Percentiles rank a stretch among this genome's conserved stretches.
These are phyloP conservation scores for Agrypnia vestita DNA, from an alignment of 1,140 invertebrate species.

Conservation along the genomic window DNA sequence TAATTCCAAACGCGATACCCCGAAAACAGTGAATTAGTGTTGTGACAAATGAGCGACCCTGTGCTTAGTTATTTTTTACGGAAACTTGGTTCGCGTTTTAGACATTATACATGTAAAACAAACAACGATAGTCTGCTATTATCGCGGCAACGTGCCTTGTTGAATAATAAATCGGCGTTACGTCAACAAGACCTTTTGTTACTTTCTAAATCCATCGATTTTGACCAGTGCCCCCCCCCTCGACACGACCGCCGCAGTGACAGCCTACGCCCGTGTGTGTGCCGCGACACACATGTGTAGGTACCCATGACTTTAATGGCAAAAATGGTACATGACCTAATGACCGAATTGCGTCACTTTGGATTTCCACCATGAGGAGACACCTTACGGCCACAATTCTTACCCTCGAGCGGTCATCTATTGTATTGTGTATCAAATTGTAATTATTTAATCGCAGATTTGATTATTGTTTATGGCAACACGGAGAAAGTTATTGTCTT, in stretches of 20 bases:
- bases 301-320: background rate
- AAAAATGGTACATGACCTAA: constrained; percentile 9
- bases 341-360: constrained; percentile 20
- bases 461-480: no score
- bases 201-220: constrained; percentile 27
- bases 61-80: no score
- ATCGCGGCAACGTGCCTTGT: background rate
- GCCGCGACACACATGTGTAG: background rate
- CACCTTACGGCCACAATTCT: background rate
- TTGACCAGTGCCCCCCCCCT: background rate
- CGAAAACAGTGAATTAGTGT: no score
- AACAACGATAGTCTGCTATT: no score
- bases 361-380: background rate
- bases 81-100: no score
- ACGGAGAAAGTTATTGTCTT: no score
- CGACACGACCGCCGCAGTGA: background rate
- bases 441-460: no score
- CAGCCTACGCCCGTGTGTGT: background rate
- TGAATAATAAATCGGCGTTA: constrained; percentile 1
- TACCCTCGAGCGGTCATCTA: background rate
- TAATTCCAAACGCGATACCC: no score
- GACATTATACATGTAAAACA: no score
- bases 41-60: no score
- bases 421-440: no score
- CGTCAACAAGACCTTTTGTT: background rate